These are phyloP conservation scores for Gorilla gorilla DNA, from an alignment of 2,113 vertebrate species.

Conservation along the genomic window DNA sequence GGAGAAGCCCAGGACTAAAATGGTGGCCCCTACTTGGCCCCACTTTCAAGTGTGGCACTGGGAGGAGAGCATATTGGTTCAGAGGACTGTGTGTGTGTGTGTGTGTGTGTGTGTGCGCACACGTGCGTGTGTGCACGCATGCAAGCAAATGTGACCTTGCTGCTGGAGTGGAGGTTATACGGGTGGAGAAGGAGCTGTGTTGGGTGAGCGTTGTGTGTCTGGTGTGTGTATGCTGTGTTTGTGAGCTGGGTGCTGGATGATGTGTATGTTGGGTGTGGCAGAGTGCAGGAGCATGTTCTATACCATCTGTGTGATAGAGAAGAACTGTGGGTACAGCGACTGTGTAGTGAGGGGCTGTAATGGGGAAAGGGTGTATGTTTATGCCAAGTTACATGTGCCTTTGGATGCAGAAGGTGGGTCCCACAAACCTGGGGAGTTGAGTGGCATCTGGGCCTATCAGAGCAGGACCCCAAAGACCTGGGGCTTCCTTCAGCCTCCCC, in stretches of 20 bases:
- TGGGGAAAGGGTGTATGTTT: not conserved
- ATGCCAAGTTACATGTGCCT: not conserved
- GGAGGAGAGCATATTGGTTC: not conserved
- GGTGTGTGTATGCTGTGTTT: not conserved
- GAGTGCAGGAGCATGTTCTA: not conserved
- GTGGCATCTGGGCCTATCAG: not conserved
- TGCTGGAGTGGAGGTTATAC: not conserved
- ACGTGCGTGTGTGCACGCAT: rapidly evolving
- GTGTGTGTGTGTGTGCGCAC: not conserved
- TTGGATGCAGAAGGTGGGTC: not conserved
- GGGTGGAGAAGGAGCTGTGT: too few species aligned
- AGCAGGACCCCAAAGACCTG: not conserved
- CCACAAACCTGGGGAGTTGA: not conserved
- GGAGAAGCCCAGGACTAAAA: not conserved
- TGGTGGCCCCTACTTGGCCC: not conserved
- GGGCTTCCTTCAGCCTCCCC: not conserved
- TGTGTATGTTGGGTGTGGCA: rapidly evolving
- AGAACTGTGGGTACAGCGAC: not conserved
- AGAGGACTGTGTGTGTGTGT: not conserved
- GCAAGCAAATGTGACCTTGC: not conserved
- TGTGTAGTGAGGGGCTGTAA: not conserved
- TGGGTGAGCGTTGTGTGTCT: not conserved
- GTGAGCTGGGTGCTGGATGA: not conserved
- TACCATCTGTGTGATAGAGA: not conserved
- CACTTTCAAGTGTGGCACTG: not conserved